phyloP scores from a whole-genome alignment of 2,797 vertebrate genomes.

The Bufotes viridis region DNA sequence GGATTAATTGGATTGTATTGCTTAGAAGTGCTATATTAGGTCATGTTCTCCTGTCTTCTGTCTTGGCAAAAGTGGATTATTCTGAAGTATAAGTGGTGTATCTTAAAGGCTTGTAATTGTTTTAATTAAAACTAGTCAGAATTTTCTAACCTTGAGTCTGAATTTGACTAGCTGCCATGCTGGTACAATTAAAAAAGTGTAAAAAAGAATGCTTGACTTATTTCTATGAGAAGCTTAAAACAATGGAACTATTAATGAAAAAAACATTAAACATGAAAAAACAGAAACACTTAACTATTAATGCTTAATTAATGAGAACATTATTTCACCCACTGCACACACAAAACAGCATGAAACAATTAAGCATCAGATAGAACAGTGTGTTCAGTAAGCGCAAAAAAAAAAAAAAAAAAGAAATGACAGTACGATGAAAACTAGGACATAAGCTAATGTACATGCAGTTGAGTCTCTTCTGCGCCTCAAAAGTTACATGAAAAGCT shows the following conservation, averaged over 20 bases:
- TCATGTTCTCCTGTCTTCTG: constrained; percentile 3
- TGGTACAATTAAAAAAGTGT: constrained; percentile 12
- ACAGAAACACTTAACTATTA: constrained; percentile 8
- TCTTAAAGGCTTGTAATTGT: constrained; percentile 15
- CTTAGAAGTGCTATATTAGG: constrained; percentile 16
- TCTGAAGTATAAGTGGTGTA: constrained; percentile 27
- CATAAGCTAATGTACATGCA: background rate
- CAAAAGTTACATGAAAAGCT: constrained; percentile 27
- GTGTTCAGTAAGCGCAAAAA: constrained; percentile 15
- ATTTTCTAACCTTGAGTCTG: constrained; percentile 31
- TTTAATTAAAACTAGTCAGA: constrained; percentile 31
- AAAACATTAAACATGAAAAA: constrained; percentile 25
- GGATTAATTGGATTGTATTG: constrained; percentile 26
- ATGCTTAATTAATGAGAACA: constrained; percentile 41
- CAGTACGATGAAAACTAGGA: constrained; percentile 25
- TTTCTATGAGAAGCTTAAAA: background rate
- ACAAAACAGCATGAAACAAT: constrained; percentile 45
- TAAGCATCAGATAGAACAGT: constrained; percentile 17
- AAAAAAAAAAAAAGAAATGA: constrained; percentile 18
- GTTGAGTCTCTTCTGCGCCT: background rate
- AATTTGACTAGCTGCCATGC: constrained; percentile 18
- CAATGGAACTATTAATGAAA: constrained; percentile 23
- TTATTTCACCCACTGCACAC: constrained; percentile 19
- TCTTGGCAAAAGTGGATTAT: constrained; percentile 14
- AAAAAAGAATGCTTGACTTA: background rate